Evolutionary conservation across 2,888 invertebrate species (phyloP), one percentile per base, ranked within the genome.

Genomic region (Calameuta pallipes): DNA sequence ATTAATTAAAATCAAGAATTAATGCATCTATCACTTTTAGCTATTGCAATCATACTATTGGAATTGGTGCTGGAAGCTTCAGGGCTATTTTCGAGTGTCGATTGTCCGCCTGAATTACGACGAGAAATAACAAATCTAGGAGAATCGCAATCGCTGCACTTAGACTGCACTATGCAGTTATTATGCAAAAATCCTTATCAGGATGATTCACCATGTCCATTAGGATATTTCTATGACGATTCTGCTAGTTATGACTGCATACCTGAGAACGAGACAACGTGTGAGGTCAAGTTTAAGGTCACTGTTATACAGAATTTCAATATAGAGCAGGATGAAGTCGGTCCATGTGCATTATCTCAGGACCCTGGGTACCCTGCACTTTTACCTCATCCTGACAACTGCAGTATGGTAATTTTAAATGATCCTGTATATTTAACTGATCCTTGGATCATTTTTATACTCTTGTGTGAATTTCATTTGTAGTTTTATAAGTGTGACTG

Each of bases 401-500:
- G 82, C 75, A 82, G 81, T 78, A 41, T 78, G 81, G 83, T 83
- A 81, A 78, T 73, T 79, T 56, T 11, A 37, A 69, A 71, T 70
- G 15, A 23, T 56, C 11, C 56, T 2, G 13, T 75, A 31, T 68
- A 33, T 77, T 56, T 69, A 23, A 33, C 41, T 15, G 34, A 31
- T 34, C 15, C 56, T 12, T 76, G 6, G 36, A 33, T 74, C 30
- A n/a, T 36, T 33, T 79, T n/a, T 23, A 69, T 70, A 23, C 15
- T 75, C 36, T 23, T 41, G 37, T 73, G 12, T 41, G 15, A n/a
- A n/a, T 56, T 76, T 75, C 4, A 75, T 69, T 73, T 73, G n/a
- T 79, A 83, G 79, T 85, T 84, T 73, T 85, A 82, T 77, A 81
- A 81, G 11, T 85, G 85, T 77, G 80, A 84, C 68, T 83, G 84